A percentile compares a stretch with the other conserved stretches of the same genome.
Evolutionary conservation across 2,797 vertebrate genomes (phyloP).

Genomic region (Toxotes lorentzi): DNA sequence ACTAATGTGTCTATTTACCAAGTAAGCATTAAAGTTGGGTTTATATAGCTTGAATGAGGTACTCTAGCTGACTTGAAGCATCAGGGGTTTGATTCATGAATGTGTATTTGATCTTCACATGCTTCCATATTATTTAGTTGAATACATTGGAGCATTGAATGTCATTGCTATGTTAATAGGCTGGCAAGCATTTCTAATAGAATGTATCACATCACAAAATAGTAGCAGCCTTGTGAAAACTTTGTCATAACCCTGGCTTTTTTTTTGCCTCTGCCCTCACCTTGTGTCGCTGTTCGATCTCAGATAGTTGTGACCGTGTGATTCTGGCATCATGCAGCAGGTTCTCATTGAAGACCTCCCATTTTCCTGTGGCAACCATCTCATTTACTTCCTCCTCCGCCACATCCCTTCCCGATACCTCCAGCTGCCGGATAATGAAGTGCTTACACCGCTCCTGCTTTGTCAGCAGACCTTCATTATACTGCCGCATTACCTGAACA

Average conservation of each 20-base stretch:
- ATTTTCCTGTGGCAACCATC: constrained; percentile 94
- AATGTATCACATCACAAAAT: not conserved
- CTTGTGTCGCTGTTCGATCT: constrained; percentile 95
- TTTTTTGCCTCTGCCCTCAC: constrained; percentile 38
- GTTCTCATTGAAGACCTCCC: constrained; percentile 97
- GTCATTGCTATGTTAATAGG: not conserved
- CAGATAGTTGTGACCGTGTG: constrained; percentile 91
- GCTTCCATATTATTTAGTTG: not conserved
- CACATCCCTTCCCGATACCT: constrained; percentile 91
- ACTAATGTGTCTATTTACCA: not conserved
- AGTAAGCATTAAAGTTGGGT: not conserved
- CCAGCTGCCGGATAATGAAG: constrained; percentile 94
- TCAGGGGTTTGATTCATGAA: not conserved
- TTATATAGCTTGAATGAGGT: not conserved
- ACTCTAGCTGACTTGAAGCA: not conserved
- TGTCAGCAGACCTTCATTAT: constrained; percentile 89
- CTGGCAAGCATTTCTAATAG: not conserved
- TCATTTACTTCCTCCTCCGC: constrained; percentile 92
- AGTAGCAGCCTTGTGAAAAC: not conserved
- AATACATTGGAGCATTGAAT: not conserved
- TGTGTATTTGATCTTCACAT: constrained; percentile 3
- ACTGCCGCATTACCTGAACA: constrained; percentile 87
- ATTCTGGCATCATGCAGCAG: constrained; percentile 92
- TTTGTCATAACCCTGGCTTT: not conserved
- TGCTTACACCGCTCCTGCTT: constrained; percentile 94